Evolutionary conservation across 64 coral and sea anemone genomes (phyloP), one percentile per base, ranked within the genome.

Genomic region (Pocillopora verrucosa): DNA sequence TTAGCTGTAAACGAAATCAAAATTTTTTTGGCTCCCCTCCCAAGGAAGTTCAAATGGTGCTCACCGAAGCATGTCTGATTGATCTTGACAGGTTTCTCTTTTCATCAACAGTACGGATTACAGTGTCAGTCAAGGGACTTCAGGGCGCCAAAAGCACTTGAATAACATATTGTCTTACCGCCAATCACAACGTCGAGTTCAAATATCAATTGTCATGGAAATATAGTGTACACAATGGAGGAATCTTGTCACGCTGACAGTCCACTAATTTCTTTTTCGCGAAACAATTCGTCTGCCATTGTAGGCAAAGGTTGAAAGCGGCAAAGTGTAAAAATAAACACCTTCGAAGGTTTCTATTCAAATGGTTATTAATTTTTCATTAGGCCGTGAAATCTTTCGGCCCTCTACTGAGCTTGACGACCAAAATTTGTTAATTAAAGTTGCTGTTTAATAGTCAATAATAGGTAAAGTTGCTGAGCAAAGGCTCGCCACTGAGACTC

Each of bases 131-230:
- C 58, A 45, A 20, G 26, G 80, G 90, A 92, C 90, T 87, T 16
- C 35, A 68, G 12, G 90, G 74, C 82, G 90, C 90, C 90, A 76
- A 80, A 51, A 60, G 65, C 80, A 69, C 64, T 87, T 65, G 30
- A 78, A 87, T 86, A 87, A 85, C 82, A 22, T 14, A 87, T 73
- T 92, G 90, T 92, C 87, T 82, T 60, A 51, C n/a, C 64, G 58
- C 90, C 90, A 87, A 92, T 92, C 83, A 80, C 58, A 69, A 70
- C 79, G 35, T 83, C 22, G 76, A 60, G 74, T 72, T 87, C 77
- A 76, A 87, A 92, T 87, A 72, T 76, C 56, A 16, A 87, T 86
- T 92, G 83, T 92, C 86, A 87, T 92, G 90, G 83, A 79, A 92
- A 92, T 92, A 62, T 25, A 86, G 51, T 61, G 83, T 80, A 92